These are phyloP conservation scores for Phymorhynchus buccinoides DNA, from an alignment of 1,140 invertebrate genomes.

Conservation along the genomic window DNA sequence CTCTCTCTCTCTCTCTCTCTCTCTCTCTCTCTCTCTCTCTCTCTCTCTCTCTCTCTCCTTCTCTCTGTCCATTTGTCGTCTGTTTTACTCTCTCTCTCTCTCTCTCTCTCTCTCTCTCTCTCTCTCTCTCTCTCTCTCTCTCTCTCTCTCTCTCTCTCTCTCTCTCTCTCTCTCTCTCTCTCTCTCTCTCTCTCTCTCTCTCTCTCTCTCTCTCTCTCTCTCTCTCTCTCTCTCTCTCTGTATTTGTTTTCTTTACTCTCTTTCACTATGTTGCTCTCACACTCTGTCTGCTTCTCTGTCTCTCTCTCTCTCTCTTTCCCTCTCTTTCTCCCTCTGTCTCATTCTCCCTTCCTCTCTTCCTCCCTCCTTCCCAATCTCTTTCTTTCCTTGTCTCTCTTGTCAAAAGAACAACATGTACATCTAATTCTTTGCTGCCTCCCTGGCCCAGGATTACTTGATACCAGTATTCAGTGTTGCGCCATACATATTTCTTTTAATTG, in stretches of 20 bases:
- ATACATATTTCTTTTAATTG: too few species aligned
- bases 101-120: neutral
- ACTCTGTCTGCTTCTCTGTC: neutral
- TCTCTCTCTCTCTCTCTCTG: neutral
- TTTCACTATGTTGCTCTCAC: neutral
- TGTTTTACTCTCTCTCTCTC: neutral
- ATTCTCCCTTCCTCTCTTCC: neutral
- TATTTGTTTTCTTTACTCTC: neutral
- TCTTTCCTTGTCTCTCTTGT: neutral
- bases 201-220: conserved; percentile 8
- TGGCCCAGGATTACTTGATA: too few species aligned
- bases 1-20: neutral
- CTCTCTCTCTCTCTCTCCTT: too few species aligned
- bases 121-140: neutral
- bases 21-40: too few species aligned
- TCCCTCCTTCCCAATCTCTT: neutral
- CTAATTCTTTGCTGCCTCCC: too few species aligned
- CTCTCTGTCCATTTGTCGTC: neutral
- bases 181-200: neutral
- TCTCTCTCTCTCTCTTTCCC: neutral
- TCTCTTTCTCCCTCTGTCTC: neutral
- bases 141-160: neutral
- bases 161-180: neutral
- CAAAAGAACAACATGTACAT: neutral
- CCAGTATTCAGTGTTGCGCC: too few species aligned